Evolutionary conservation across 1,140 invertebrate genomes (phyloP), one percentile per base, ranked within the genome.

Genomic region (Nasonia vitripennis): DNA sequence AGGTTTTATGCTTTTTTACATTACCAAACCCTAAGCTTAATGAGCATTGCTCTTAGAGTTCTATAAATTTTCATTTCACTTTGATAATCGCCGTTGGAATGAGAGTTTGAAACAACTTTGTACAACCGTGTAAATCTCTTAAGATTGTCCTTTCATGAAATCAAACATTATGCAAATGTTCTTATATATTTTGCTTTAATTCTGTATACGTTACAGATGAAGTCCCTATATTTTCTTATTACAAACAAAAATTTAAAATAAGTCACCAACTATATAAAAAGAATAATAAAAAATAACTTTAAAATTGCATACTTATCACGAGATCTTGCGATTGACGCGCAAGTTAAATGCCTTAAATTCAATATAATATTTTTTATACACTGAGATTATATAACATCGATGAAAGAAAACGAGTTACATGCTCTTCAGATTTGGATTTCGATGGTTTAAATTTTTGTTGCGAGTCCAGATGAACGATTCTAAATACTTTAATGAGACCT

Each of bases 201-300:
- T 71, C 14, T 81, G 70, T 81, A 81, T 62, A 71, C 37, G 14
- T 73, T 81, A 62, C 67, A 78, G 12, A 78, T 78, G 48, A 34
- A 81, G 34, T 48, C 37, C 23, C 41, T 81, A 70, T 51, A 31
- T 81, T 71, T 20, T 73, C 45, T 73, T 51, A 9, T 81, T 81
- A 81, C 17, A 73, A 73, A 9, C 48, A 68, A 71, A 27, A 45
- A 70, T 67, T 83, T 68, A 83, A 62, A 37, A 23, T 81, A 73
- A 71, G 31, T 81, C 70, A 74, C 80, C 48, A 83, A 75, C 27
- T 83, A 83, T 83, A 83, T 83, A 83, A 62, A 75, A 83, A 62
- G 31, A 37, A 68, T 78, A n/a, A 62, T 62, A 75, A 74, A 81
- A 81, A 75, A 83, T 83, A 83, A 83, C 20, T 75, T 74, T 83